Percentiles rank a stretch among this genome's conserved stretches.
These are phyloP conservation scores for Prosopocoilus inquinatus DNA, from an alignment of 2,888 invertebrate genomes.

Conservation along the genomic window DNA sequence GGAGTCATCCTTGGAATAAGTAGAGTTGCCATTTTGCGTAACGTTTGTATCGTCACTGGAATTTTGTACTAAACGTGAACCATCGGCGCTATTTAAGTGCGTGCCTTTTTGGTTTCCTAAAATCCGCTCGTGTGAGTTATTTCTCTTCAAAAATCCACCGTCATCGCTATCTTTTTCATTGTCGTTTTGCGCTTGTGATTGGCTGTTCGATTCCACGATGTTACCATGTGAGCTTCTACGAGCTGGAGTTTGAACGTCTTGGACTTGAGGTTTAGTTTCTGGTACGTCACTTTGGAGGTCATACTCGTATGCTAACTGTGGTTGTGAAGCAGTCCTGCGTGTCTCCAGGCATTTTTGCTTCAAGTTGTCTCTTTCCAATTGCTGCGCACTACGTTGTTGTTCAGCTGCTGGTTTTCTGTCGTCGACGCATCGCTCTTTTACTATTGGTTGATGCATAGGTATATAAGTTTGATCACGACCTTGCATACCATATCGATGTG, in stretches of 20 bases:
- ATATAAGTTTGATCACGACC: slow-evolving; percentile 37
- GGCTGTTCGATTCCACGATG: slow-evolving; percentile 52
- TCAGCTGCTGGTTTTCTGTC: slow-evolving; percentile 32
- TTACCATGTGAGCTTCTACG: slow-evolving; percentile 63
- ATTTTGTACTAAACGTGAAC: slow-evolving; percentile 14
- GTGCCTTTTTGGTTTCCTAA: slow-evolving; percentile 14
- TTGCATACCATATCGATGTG: slow-evolving; percentile 31
- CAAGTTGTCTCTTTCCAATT: slow-evolving; percentile 60
- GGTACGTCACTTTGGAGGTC: slow-evolving; percentile 38
- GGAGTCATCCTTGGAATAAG: slow-evolving; percentile 30
- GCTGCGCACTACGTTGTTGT: slow-evolving; percentile 62
- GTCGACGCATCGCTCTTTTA: slow-evolving; percentile 30
- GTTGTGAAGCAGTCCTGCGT: slow-evolving; percentile 64
- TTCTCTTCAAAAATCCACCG: slow-evolving; percentile 58
- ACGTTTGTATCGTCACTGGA: slow-evolving; percentile 18
- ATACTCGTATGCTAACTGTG: slow-evolving; percentile 61
- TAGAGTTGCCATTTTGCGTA: slow-evolving; percentile 15
- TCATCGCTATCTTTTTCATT: slow-evolving; percentile 59
- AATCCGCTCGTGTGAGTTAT: slow-evolving; percentile 24
- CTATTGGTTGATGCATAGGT: slow-evolving; percentile 27
- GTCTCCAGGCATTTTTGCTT: slow-evolving; percentile 59
- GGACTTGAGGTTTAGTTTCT: slow-evolving; percentile 41
- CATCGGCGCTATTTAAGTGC: slow-evolving; percentile 18
- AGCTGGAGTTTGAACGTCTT: slow-evolving; percentile 40
- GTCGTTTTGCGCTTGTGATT: slow-evolving; percentile 42